phyloP scores from a whole-genome alignment of 2,797 vertebrate genomes.

The Vireo griseus region DNA sequence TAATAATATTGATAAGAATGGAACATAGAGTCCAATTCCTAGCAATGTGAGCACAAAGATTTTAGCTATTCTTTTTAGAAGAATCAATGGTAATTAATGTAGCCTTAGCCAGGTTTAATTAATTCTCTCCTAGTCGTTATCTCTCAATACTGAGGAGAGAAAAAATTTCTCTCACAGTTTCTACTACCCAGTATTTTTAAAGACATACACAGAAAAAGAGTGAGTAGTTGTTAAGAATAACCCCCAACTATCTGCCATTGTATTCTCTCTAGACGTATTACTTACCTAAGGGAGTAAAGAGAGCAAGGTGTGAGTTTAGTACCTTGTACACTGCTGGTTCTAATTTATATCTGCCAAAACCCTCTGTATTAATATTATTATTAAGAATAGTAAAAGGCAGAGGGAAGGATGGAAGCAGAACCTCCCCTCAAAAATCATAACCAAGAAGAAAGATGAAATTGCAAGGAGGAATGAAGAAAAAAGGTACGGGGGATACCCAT shows the following conservation, averaged over 20 bases:
- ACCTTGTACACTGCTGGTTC: background rate
- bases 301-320: background rate
- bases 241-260: background rate
- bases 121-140: background rate
- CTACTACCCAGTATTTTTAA: background rate
- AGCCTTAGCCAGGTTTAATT: background rate
- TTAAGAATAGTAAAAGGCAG: background rate
- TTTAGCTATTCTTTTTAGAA: background rate
- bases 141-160: background rate
- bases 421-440: background rate
- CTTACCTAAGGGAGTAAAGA: background rate
- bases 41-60: background rate
- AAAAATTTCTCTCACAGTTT: background rate
- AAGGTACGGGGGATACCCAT: background rate
- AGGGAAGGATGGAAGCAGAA: background rate
- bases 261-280: background rate
- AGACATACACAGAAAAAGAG: background rate
- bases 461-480: background rate
- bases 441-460: background rate
- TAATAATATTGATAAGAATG: background rate
- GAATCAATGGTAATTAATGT: background rate
- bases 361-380: background rate
- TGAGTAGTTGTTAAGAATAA: background rate
- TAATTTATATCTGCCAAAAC: background rate
- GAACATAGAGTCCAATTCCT: background rate